Evolutionary conservation across 2,113 vertebrate genomes (phyloP), one percentile per base, ranked within the genome.

Genomic region (Gavialis gangeticus): DNA sequence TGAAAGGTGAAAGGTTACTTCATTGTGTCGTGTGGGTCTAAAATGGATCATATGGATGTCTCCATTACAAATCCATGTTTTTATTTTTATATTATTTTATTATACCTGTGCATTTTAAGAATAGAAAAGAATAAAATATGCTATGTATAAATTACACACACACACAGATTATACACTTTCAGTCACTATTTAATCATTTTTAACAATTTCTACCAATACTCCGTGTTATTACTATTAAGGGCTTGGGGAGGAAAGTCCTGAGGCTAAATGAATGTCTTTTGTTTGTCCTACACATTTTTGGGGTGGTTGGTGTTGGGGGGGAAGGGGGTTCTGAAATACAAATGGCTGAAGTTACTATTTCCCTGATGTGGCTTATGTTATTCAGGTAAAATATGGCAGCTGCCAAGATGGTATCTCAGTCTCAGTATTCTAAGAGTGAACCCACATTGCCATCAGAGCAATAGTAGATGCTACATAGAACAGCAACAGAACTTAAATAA

Each of bases 1-100:
- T 30, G n/a, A 92, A 71, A 92, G 58, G 82, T 59, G 54, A 71
- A 75, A 81, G 67, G 25, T 82, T 58, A 46, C 81, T 87, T 24
- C 56, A 46, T 63, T 66, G 60, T 75, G 34, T 84, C 22, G 9
- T 7, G 16, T 5, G 14, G 79, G 15, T 88, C 30, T 67, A 88
- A 80, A 95, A 87, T 10, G 1, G 4, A 30, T 54, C 46, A 80
- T 25, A 12, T 10, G 76, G 28, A 58, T 62, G 10, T 69, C 17
- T 66, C n/a, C 19, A 30, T 2, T 2, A 62, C 19, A 27, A 5
- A 79, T 25, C 10, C 37, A 1, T 24, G 27, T 22, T 62, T 12
- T 27, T 71, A 1, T 2, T 22, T 63, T 58, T 62, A 24, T 57
- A 82, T n/a, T 24, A 5, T 2, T 10, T 34, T 4, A 30, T 56